Evolutionary conservation across 2,888 invertebrate genomes (phyloP).

Genomic region (Lochmaea capreae): DNA sequence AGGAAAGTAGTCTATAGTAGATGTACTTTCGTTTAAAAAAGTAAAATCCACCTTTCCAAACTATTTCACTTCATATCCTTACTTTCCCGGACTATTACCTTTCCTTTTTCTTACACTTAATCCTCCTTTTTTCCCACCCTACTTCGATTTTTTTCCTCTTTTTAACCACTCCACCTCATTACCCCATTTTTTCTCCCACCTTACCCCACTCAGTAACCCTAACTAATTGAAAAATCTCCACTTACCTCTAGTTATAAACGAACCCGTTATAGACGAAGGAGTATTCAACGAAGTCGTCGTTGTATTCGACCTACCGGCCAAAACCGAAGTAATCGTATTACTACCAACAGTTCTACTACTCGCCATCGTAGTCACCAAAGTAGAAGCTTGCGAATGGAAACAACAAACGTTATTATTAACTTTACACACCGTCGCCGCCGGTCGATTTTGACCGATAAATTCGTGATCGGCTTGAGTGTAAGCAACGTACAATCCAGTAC

Average conservation of each 20-base stretch:
- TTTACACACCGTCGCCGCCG: slow-evolving; percentile 35
- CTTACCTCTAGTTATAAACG: slow-evolving; percentile 49
- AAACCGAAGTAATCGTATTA: slow-evolving; percentile 84
- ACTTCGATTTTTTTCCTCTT: too few relatives aligned
- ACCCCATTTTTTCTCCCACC: too few relatives aligned
- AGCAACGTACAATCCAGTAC: slow-evolving; percentile 42
- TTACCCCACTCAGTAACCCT: too few relatives aligned
- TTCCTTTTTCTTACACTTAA: too few relatives aligned
- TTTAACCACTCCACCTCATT: too few relatives aligned
- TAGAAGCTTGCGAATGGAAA: slow-evolving; percentile 52
- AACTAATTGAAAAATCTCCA: background rate
- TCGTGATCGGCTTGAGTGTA: slow-evolving; percentile 45
- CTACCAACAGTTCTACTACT: slow-evolving; percentile 82
- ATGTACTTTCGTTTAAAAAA: too few relatives aligned
- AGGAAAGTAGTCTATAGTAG: too few relatives aligned
- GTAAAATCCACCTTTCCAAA: too few relatives aligned
- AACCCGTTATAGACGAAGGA: slow-evolving; percentile 64
- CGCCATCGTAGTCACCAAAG: slow-evolving; percentile 73
- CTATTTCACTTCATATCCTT: too few relatives aligned
- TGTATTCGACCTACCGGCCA: slow-evolving; percentile 81
- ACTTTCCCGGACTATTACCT: too few relatives aligned
- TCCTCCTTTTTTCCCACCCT: too few relatives aligned
- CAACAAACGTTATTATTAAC: slow-evolving; percentile 45
- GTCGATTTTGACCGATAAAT: slow-evolving; percentile 33
- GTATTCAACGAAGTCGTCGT: slow-evolving; percentile 81